These are phyloP conservation scores for Mimachlamys varia DNA, from an alignment of 2,888 invertebrate species.

Conservation along the genomic window DNA sequence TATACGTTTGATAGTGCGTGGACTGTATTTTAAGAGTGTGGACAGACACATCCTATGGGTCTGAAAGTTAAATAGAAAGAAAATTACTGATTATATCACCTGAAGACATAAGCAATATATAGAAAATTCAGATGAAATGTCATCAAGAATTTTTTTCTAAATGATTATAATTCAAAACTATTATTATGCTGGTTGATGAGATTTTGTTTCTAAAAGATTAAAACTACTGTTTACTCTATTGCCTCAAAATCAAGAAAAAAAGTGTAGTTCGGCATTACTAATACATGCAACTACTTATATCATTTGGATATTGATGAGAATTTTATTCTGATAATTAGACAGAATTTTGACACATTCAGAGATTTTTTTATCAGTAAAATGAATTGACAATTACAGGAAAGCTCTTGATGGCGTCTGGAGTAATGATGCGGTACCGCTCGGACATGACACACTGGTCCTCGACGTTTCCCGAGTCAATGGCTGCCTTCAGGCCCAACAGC, in stretches of 20 bases:
- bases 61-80: constrained; percentile 61
- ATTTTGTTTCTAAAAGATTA: no score
- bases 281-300: no score
- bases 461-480: constrained; percentile 77
- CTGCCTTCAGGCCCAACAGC: constrained; percentile 78
- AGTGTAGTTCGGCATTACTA: no score
- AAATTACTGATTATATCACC: not conserved
- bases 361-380: not conserved
- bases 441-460: constrained; percentile 74
- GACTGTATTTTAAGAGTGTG: constrained; percentile 80
- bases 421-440: constrained; percentile 79
- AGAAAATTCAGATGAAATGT: no score
- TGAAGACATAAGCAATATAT: not conserved
- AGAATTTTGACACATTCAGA: not conserved
- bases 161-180: no score
- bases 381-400: constrained; percentile 77
- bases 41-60: constrained; percentile 80
- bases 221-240: no score
- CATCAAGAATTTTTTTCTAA: no score
- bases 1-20: constrained; percentile 77
- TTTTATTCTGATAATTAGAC: no score
- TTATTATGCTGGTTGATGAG: no score
- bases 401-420: constrained; percentile 80
- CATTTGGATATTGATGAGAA: no score
- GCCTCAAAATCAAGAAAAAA: no score